Base-by-base conservation (phyloP, 1,140 invertebrate species). In the Rhopalosiphum padi region DNA sequence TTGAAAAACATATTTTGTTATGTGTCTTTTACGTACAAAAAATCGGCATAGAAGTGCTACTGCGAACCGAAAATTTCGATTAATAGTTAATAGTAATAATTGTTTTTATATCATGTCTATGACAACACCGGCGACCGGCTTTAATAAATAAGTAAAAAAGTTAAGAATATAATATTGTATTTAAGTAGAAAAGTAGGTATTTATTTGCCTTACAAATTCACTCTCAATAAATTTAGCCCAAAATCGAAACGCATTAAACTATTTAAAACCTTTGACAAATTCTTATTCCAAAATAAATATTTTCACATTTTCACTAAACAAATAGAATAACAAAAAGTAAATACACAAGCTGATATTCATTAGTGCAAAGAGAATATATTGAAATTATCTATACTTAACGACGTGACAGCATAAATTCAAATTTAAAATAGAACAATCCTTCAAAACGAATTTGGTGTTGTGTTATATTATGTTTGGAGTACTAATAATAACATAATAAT, bases 401-500 rank as follows among this genome's bases (percentile, higher is more conserved):
- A 77, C 0, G 60, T 77, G 60, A 68, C 60, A 18, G 60, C n/a
- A n/a, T 68, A 68, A n/a, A 30, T 77, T 77, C 30, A n/a, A n/a
- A 77, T 77, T 35, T n/a, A 77, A 77, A 77, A 77, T 77, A 77
- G 60, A 77, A 77, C 60, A 77, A 77, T 77, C 15, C n/a, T 18
- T 77, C n/a, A 77, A 77, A n/a, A n/a, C 4, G 11, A 21, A 77
- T 77, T 77, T 77, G 1, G 3, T 77, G 60, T 30, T 77, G 30
- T 18, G 18, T n/a, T 77, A 25, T 15, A 77, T 77, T n/a, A 77
- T 77, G n/a, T 77, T n/a, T n/a, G 15, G 30, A 77, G n/a, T 77
- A n/a, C 60, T 77, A 77, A n/a, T 77, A 77, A 77, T 77, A 77
- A 77, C 60, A 77, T 77, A 77, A n/a, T 77, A 77, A 77, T 77